phyloP scores from a whole-genome alignment of 1,140 invertebrate species.

The Drosophila rufa region DNA sequence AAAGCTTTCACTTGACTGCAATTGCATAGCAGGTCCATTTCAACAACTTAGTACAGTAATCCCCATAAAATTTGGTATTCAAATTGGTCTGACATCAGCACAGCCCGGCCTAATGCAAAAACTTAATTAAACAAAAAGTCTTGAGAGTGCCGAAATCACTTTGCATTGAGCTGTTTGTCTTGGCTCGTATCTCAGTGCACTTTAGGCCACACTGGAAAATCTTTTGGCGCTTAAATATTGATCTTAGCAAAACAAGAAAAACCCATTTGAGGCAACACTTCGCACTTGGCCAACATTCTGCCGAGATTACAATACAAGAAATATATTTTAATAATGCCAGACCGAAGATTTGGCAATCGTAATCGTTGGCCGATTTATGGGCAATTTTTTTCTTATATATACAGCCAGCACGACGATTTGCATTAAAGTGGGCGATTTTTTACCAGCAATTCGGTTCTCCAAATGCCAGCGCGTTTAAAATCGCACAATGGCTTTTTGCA shows the following conservation, averaged over 20 bases:
- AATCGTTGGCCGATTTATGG: constrained; percentile 34
- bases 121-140: constrained; percentile 31
- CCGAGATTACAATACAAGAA: constrained; percentile 63
- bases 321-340: constrained; percentile 65
- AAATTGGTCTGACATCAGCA: constrained; percentile 28
- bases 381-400: constrained; percentile 3
- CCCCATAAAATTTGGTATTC: constrained; percentile 34
- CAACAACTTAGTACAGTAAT: constrained; percentile 1
- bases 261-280: constrained; percentile 46
- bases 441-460: constrained; percentile 11
- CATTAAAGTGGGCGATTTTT: constrained; percentile 53
- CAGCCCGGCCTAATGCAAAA: constrained; percentile 16
- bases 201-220: constrained; percentile 1
- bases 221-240: not conserved
- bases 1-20: constrained; percentile 37
- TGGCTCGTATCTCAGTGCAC: constrained; percentile 15
- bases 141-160: constrained; percentile 27
- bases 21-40: constrained; percentile 24
- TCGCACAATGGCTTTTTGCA: constrained; percentile 36
- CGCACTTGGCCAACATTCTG: constrained; percentile 47
- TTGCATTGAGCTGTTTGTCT: constrained; percentile 28
- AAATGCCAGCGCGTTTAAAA: constrained; percentile 45
- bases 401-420: constrained; percentile 12
- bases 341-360: constrained; percentile 66
- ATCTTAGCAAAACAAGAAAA: constrained; percentile 17